Evolutionary conservation across 1,140 invertebrate genomes (phyloP).

Genomic region (Chelonus insularis): DNA sequence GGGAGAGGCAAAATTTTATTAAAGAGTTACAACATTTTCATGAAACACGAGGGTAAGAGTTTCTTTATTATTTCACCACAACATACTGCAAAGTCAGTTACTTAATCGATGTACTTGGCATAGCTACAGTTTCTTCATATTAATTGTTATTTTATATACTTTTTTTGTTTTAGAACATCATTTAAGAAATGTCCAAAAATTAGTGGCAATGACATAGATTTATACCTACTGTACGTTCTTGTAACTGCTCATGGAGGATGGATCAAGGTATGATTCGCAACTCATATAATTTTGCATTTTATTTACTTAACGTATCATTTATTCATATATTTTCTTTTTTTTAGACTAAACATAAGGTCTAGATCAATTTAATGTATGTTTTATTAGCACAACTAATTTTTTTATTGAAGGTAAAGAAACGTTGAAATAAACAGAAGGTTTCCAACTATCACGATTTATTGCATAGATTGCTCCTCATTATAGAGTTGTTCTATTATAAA

Average conservation of each 20-base stretch:
- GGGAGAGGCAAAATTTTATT: slow-evolving; percentile 75
- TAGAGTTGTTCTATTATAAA: no score
- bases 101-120: no score
- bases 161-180: slow-evolving; percentile 68
- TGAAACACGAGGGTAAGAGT: slow-evolving; percentile 75
- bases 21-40: slow-evolving; percentile 82
- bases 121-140: not conserved
- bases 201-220: slow-evolving; percentile 86
- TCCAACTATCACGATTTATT: no score
- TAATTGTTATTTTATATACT: slow-evolving; percentile 14
- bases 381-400: no score
- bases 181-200: slow-evolving; percentile 78
- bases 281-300: no score
- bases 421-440: no score
- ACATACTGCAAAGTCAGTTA: not conserved
- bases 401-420: no score
- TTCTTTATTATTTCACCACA: slow-evolving; percentile 10
- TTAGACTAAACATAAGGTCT: no score
- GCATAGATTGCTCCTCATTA: no score
- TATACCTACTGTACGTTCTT: slow-evolving; percentile 86
- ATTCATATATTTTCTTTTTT: no score
- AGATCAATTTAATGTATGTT: no score
- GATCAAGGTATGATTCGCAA: slow-evolving; percentile 81
- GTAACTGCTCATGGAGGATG: slow-evolving; percentile 91
- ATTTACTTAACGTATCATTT: no score